Percentiles rank a stretch among this genome's conserved stretches.
These are phyloP conservation scores for Chrysolina americana DNA, from an alignment of 2,888 invertebrate species.

Conservation along the genomic window DNA sequence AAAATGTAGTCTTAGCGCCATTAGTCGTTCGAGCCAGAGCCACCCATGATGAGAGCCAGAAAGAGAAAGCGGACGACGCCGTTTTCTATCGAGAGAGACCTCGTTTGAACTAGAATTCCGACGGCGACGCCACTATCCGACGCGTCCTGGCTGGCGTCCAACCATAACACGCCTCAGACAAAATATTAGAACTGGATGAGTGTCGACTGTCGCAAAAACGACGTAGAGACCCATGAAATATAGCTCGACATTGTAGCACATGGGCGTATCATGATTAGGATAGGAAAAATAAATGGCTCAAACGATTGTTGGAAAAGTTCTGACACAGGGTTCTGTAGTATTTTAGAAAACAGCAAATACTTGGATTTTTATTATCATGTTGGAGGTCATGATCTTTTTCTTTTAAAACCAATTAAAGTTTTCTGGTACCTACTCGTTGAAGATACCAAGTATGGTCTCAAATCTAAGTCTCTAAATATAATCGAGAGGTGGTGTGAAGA, in stretches of 20 bases:
- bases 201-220: slow-evolving; percentile 53
- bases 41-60: slow-evolving; percentile 27
- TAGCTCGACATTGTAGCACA: slow-evolving; percentile 7
- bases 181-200: slow-evolving; percentile 61
- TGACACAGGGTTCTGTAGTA: too few relatives aligned
- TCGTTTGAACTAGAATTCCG: slow-evolving; percentile 50
- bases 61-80: slow-evolving; percentile 28
- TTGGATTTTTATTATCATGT: too few relatives aligned
- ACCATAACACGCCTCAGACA: slow-evolving; percentile 64
- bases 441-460: too few relatives aligned
- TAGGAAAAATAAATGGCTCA: too few relatives aligned
- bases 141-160: slow-evolving; percentile 61
- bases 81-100: slow-evolving; percentile 30
- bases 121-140: slow-evolving; percentile 58
- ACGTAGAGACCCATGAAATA: slow-evolving; percentile 47
- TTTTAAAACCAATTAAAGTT: too few relatives aligned
- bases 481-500: too few relatives aligned
- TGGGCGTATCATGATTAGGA: background rate
- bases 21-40: slow-evolving; percentile 17
- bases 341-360: too few relatives aligned
- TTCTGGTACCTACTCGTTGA: too few relatives aligned
- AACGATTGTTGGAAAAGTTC: too few relatives aligned
- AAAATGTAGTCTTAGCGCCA: slow-evolving; percentile 25
- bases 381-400: too few relatives aligned
- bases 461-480: too few relatives aligned